Base-by-base conservation (phyloP, 2,113 vertebrate species). In the Plectropomus leopardus region DNA sequence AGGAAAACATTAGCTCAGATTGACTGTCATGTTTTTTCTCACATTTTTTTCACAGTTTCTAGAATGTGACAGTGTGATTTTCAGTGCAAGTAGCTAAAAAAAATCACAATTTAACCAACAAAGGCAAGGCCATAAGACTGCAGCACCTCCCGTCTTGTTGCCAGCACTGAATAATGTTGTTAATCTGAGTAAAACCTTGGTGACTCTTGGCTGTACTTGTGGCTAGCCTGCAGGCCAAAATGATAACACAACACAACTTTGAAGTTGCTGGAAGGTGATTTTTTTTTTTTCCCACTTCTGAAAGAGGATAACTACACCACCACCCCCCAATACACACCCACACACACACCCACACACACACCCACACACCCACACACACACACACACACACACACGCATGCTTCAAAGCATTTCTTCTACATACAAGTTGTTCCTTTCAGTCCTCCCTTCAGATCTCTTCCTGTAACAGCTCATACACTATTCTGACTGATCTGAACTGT, bases 381-480 rank as follows among this genome's bases (percentile, higher is more conserved):
- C n/a, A n/a, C n/a, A n/a, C n/a, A n/a, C n/a, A n/a, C n/a, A n/a
- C n/a, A n/a, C 45, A 1, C 8, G 2, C 28, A 7, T 14, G 21
- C 47, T 63, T 73, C 30, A 88, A 80, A 71, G 61, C 57, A 32
- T 72, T 66, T 72, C 47, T 63, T 58, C 16, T 3, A 44, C 2
- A 55, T 42, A 72, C 58, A 67, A 79, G 50, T 70, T 70, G 59
- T 64, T 85, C 54, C 24, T 78, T 50, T 48, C 76, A 73, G 40
- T 40, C 32, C 70, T 71, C 47, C 61, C n/a, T 77, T 72, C 80
- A 64, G 32, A 77, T 80, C 32, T 26, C 66, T 67, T 69, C 34
- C 71, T 54, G 53, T 24, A 73, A 55, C 69, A 78, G 44, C 76
- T 82, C 75, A 85, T 88, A 54, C 63, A 77, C 61, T 85, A 86